Evolutionary conservation across 2,797 vertebrate genomes (phyloP), one percentile per base, ranked within the genome.

Genomic region (Crenichthys baileyi): DNA sequence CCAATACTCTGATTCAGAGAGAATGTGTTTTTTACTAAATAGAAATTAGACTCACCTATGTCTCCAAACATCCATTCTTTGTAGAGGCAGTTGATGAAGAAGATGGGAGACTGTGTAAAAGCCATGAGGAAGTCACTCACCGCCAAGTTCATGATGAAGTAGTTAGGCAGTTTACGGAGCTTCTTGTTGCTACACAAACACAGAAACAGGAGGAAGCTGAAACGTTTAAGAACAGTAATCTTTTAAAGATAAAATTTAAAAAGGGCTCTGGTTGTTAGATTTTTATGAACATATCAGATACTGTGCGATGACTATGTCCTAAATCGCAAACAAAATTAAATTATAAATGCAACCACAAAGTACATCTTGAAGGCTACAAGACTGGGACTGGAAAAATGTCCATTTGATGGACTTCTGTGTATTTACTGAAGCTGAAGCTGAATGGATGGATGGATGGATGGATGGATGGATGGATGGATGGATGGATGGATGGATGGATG

Each of bases 91-190:
- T 96, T 97, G 91, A 96, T 93, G 86, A 99, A 99, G 94, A 99
- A 97, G 81, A 98, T 89, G 2, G 97, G 97, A 3, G 97, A 95
- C 92, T 99, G 98, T 0, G 97, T 98, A 89, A 97, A 87, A 67
- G 97, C 97, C 97, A 99, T 98, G 85, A 98, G 94, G 93, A 99
- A 97, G 88, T 99, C 97, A 56, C 96, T 98, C 84, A 97, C 71
- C 0, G 97, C 97, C 70, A 98, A 93, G 91, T 98, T 99, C 94
- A 98, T 94, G 56, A 98, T 96, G 89, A 98, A 93, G 94, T 96
- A 95, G 90, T 98, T 99, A 11, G 97, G 95, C 1, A 97, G 95
- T 41, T 95, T 98, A 73, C 93, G 94, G 51, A 99, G 97, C 85
- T 96, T 96, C 91, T 96, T 97, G 82, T 96, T 97, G 91, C 97